Percentiles rank a stretch among this genome's conserved stretches.
Conservation (phyloP, 2,888 invertebrate genomes). For the Synergus umbraculus region DNA sequence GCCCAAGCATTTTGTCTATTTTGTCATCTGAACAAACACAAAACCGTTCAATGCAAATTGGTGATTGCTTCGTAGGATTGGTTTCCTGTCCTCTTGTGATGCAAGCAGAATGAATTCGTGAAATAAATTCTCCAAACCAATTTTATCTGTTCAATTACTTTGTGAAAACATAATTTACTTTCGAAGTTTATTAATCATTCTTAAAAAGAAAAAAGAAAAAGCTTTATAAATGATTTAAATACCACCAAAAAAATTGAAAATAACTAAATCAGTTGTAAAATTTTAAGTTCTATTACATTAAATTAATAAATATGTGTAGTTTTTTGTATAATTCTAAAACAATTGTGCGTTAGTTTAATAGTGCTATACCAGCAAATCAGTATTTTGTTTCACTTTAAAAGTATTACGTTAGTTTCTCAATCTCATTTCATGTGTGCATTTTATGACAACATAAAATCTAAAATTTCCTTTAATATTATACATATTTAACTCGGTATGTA, state of each 20-base stretch:
- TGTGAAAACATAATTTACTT: neutral
- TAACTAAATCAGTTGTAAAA: neutral
- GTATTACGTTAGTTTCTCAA: neutral
- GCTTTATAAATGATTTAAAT: neutral
- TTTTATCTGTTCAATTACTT: neutral
- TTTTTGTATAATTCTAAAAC: neutral
- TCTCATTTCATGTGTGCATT: constrained; percentile 16
- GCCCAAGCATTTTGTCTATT: neutral
- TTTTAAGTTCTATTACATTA: constrained; percentile 16
- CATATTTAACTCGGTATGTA: constrained; percentile 17
- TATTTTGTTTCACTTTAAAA: neutral
- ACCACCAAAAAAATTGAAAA: neutral
- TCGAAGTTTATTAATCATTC: neutral
- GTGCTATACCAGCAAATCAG: constrained; percentile 9
- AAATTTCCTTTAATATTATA: neutral
- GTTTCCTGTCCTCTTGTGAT: constrained; percentile 28
- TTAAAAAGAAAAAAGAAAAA: neutral
- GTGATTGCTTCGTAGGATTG: neutral
- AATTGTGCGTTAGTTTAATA: constrained; percentile 13
- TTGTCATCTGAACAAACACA: neutral
- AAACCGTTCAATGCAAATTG: neutral
- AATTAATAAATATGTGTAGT: constrained; percentile 3
- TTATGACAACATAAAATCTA: constrained; percentile 24
- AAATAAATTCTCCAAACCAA: neutral
- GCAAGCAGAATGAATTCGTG: neutral